phyloP scores from a whole-genome alignment of 2,113 vertebrate genomes.

The pig (Sus scrofa) region T2T-Sscrofa CM000816.6:13174501-13175000 shows the following conservation, averaged over 20 bases:
- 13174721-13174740: neutral
- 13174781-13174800: neutral
- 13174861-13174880: no score
- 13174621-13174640: neutral
- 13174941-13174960: no score
- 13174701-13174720: neutral
- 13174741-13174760: neutral
- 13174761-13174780: neutral
- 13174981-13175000: neutral
- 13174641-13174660: neutral
- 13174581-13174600: neutral
- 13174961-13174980: neutral
- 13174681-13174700: neutral
- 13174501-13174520: neutral
- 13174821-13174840: neutral
- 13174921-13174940: no score
- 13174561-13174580: neutral
- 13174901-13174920: no score
- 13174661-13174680: neutral
- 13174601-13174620: neutral
- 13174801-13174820: neutral
- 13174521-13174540: neutral
- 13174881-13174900: no score
- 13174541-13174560: neutral
- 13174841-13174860: neutral